Evolutionary conservation across 2,113 vertebrate species (phyloP).

Genomic region (Nannospalax galili): DNA sequence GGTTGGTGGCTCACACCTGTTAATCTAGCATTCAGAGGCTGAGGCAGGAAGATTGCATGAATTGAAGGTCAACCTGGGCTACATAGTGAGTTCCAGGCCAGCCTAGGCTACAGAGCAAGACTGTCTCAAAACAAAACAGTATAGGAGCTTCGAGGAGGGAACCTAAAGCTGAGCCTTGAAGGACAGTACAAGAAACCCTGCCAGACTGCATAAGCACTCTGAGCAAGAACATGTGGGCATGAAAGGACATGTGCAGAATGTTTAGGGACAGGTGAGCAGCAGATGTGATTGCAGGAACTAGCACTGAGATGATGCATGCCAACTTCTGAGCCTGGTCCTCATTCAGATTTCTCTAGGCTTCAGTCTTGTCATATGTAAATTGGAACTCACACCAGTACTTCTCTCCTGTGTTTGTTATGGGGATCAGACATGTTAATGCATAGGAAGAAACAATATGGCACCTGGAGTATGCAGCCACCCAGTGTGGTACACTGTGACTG

Average conservation of each 20-base stretch:
- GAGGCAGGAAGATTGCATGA: too few relatives aligned
- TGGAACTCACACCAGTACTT: fast-evolving
- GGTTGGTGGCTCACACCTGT: not conserved
- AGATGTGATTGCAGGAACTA: not conserved
- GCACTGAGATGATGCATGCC: fast-evolving
- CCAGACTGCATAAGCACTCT: not conserved
- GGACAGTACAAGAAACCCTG: not conserved
- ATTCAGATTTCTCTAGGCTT: not conserved
- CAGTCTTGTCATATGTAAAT: not conserved
- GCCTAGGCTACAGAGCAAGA: not conserved
- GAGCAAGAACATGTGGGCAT: not conserved
- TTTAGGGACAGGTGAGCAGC: not conserved
- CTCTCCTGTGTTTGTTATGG: not conserved
- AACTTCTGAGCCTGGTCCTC: not conserved
- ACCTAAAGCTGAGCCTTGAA: not conserved
- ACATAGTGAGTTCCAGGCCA: not conserved
- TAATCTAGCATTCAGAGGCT: not conserved
- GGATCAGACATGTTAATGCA: not conserved
- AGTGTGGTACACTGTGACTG: not conserved
- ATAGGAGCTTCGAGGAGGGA: not conserved
- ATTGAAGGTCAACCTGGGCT: not conserved
- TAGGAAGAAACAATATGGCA: fast-evolving
- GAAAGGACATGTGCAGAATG: not conserved
- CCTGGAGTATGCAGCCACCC: not conserved
- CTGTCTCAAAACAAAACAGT: not conserved